These are phyloP conservation scores for Ameiurus melas DNA, from an alignment of 2,113 vertebrate species.

Conservation along the genomic window DNA sequence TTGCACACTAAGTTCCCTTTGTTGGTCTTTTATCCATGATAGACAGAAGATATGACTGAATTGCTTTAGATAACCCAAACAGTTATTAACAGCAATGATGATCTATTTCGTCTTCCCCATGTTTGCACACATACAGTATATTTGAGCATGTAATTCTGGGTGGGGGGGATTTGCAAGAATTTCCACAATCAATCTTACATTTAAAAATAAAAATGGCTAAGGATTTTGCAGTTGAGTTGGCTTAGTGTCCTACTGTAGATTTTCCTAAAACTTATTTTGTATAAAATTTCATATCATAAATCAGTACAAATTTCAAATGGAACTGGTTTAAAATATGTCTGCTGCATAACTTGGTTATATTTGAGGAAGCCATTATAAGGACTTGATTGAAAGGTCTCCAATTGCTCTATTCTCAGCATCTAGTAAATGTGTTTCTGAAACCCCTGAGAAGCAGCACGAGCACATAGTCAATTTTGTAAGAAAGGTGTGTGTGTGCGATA, in stretches of 20 bases:
- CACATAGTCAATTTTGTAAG: conserved; percentile 27
- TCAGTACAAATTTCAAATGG: background rate
- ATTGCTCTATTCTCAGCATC: background rate
- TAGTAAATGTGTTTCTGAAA: conserved; percentile 31
- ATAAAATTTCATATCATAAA: background rate
- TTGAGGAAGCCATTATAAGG: conserved; percentile 39
- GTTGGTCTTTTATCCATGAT: conserved; percentile 10
- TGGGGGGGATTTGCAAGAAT: too few species aligned
- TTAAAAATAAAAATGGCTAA: background rate
- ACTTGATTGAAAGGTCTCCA: conserved; percentile 36
- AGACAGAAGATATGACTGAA: background rate
- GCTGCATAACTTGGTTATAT: conserved; percentile 3
- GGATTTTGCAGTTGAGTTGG: too few species aligned
- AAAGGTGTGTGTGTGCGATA: background rate
- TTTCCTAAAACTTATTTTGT: background rate
- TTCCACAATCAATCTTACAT: background rate
- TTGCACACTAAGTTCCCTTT: background rate
- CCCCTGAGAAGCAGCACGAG: conserved; percentile 38
- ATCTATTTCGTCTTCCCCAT: background rate
- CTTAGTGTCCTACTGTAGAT: background rate
- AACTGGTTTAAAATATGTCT: background rate
- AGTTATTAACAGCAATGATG: background rate
- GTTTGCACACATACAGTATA: background rate
- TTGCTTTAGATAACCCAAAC: background rate
- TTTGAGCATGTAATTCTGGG: background rate